Base-by-base conservation (phyloP, 2,113 vertebrate genomes). In the Nannospalax galili region DNA sequence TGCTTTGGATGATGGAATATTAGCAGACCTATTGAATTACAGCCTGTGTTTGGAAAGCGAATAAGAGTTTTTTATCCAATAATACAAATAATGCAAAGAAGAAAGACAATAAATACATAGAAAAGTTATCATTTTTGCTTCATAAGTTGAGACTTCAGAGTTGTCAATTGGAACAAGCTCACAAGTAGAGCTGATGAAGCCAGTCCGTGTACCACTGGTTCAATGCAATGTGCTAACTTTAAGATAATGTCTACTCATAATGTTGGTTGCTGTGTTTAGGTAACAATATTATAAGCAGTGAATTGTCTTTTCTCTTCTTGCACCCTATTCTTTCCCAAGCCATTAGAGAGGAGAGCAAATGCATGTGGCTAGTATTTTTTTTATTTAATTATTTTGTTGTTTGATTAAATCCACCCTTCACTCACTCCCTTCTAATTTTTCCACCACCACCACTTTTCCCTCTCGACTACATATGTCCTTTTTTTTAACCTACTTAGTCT, bases 121-220 rank as follows among this genome's bases (percentile, higher is more conserved):
- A 2, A 65, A 85, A 37, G 42, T 7, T 60, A 77, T 84, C 0
- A 60, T 77, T 62, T 88, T 62, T 22, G 45, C 85, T 91, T 92
- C 20, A 70, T 72, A 80, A 62, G 52, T 10, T 42, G 60, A 56
- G 37, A 78, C 14, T 92, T 16, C n/a, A 96, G 64, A 93, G 77
- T 90, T 28, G 92, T 93, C 80, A 86, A 32, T 93, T 97, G 93
- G 89, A 95, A 96, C 69, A 91, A 94, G 73, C 22, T 93, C 65
- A 78, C 65, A 75, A 16, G 48, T 64, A 67, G 30, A 74, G 5
- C 16, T 80, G 32, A 69, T 79, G 70, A 70, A 93, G 60, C 15
- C 19, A 15, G 6, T 62, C 0, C 2, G 48, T 88, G 11, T 82
- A 60, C 24, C 37, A 24, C 65, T 87, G 24, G 24, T 79, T 72